A percentile compares a stretch with the other conserved stretches of the same genome.
Evolutionary conservation across 2,113 vertebrate species (phyloP).

Genomic region (Tringa solitaria): DNA sequence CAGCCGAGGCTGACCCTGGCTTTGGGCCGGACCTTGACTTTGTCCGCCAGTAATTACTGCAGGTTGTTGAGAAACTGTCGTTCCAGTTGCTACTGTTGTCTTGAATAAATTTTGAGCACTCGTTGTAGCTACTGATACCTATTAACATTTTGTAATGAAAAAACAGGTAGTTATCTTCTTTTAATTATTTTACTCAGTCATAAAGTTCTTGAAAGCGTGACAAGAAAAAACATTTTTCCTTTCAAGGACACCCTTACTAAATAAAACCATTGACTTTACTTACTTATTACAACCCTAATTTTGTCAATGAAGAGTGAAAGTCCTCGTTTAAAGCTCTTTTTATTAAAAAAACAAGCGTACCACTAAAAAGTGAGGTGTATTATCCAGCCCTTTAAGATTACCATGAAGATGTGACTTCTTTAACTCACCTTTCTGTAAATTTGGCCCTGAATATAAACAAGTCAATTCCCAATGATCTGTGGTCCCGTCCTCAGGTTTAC

Average conservation of each 20-base stretch:
- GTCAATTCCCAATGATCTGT: background rate
- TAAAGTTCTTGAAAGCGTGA: background rate
- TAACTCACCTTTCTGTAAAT: background rate
- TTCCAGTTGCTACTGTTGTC: conserved; percentile 65
- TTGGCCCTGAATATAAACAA: background rate
- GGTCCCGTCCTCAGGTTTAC: background rate
- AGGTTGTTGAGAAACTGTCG: conserved; percentile 72
- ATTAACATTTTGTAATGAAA: background rate
- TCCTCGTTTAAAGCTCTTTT: background rate
- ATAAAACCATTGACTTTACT: background rate
- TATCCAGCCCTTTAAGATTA: background rate
- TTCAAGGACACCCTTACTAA: background rate
- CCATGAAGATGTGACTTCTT: background rate
- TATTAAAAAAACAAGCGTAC: background rate
- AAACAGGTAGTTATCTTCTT: background rate
- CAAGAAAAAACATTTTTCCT: background rate
- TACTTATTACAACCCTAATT: background rate
- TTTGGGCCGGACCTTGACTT: conserved; percentile 50
- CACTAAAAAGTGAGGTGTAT: background rate
- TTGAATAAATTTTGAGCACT: conserved; percentile 21
- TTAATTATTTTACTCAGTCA: background rate
- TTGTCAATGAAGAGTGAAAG: background rate
- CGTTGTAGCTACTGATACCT: conserved; percentile 29
- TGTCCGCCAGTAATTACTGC: conserved; percentile 53
- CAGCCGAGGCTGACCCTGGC: conserved; percentile 47